phyloP scores from a whole-genome alignment of 92 coral and sea anemone genomes.

The Palythoa heliodiscus region DNA sequence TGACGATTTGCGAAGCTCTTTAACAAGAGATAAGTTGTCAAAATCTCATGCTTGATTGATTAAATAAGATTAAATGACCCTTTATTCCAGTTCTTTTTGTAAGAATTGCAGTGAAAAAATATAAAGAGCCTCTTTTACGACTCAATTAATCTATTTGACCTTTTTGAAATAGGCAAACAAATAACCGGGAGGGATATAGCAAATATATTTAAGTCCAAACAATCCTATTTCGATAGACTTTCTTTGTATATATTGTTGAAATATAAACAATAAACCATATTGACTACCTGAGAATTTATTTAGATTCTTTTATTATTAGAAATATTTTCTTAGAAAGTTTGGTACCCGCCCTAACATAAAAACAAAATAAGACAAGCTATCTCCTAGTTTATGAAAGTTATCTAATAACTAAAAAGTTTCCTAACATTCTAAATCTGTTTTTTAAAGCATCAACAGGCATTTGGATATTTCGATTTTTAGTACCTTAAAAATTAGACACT shows the following conservation, averaged over 20 bases:
- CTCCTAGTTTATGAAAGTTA: conserved; percentile 2
- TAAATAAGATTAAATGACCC: conserved; percentile 33
- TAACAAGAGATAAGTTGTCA: conserved; percentile 44
- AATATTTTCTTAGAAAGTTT: conserved; percentile 24
- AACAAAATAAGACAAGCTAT: conserved; percentile 13
- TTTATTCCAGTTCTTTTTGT: background rate
- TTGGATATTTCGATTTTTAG: background rate
- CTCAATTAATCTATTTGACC: conserved; percentile 34
- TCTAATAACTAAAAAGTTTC: background rate
- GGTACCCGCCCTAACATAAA: conserved; percentile 35
- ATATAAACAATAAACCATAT: background rate
- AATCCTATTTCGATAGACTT: background rate
- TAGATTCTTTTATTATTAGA: conserved; percentile 24
- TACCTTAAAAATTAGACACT: background rate
- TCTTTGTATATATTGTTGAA: background rate
- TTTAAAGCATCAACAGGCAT: background rate
- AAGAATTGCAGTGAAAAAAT: background rate
- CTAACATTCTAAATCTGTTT: background rate
- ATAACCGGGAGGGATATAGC: background rate
- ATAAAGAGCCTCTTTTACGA: background rate
- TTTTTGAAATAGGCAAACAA: background rate
- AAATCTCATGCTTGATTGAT: conserved; percentile 46
- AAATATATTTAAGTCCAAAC: background rate
- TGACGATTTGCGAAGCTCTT: conserved; percentile 51
- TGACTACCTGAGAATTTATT: conserved; percentile 10